Evolutionary conservation across 1,140 invertebrate genomes (phyloP).

Genomic region (Penaeus indicus): DNA sequence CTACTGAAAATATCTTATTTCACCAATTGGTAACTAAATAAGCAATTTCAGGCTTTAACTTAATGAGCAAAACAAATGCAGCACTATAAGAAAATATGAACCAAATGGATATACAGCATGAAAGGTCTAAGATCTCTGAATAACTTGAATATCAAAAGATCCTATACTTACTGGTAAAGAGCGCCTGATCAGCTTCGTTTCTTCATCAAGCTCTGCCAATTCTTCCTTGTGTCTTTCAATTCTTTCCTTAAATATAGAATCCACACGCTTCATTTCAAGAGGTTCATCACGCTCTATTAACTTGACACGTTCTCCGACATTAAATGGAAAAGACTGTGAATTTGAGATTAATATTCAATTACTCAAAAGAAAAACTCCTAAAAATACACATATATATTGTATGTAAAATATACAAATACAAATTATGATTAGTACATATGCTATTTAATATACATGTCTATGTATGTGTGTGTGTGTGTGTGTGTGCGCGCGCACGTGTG

Average conservation of each 20-base stretch:
- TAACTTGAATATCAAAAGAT: slow-evolving; percentile 26
- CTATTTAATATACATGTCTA: no score
- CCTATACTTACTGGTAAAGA: slow-evolving; percentile 74
- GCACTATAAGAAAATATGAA: slow-evolving; percentile 70
- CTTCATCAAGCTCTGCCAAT: slow-evolving; percentile 84
- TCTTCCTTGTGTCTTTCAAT: slow-evolving; percentile 93
- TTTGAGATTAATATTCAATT: slow-evolving; percentile 27
- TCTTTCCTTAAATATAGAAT: slow-evolving; percentile 93
- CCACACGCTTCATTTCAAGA: slow-evolving; percentile 86
- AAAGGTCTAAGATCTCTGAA: neutral
- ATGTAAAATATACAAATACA: no score
- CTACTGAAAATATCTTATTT: no score
- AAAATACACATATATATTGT: neutral
- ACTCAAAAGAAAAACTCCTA: neutral
- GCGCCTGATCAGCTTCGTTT: slow-evolving; percentile 60
- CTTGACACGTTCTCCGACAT: slow-evolving; percentile 76
- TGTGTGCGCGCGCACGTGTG: no score
- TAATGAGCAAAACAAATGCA: neutral
- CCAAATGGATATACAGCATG: neutral
- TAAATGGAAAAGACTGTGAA: slow-evolving; percentile 79
- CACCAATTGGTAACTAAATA: no score
- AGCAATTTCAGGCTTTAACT: no score
- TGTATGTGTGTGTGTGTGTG: neutral
- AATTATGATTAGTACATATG: no score
- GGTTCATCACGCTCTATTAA: slow-evolving; percentile 80